These are phyloP conservation scores for Heteromormyrus szaboi DNA, from an alignment of 2,797 vertebrate species.

Conservation along the genomic window DNA sequence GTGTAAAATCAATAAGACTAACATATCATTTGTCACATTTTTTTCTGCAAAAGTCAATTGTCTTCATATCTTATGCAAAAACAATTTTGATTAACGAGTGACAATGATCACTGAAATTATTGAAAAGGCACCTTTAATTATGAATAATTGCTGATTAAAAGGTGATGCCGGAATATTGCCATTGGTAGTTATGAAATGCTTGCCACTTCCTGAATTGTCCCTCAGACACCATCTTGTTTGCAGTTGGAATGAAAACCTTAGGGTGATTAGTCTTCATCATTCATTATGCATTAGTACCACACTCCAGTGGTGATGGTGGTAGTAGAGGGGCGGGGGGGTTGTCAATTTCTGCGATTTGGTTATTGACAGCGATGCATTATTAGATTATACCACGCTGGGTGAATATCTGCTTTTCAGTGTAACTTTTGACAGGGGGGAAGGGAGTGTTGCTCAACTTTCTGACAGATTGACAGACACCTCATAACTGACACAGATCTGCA, in stretches of 20 bases:
- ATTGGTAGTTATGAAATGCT: neutral
- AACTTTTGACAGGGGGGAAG: conserved; percentile 40
- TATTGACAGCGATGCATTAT: conserved; percentile 59
- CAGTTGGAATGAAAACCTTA: neutral
- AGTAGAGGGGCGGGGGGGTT: neutral
- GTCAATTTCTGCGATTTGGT: conserved; percentile 29
- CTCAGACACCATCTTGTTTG: neutral
- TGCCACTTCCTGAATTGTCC: neutral
- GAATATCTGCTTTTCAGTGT: conserved; percentile 56
- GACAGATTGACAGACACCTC: conserved; percentile 20
- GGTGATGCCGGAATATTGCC: neutral
- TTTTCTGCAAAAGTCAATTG: neutral
- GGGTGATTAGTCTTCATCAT: neutral
- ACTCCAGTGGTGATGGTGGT: neutral
- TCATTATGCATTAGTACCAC: conserved; percentile 2
- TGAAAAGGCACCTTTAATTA: neutral
- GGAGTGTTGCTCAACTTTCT: neutral
- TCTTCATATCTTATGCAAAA: neutral
- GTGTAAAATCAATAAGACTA: neutral
- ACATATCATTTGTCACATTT: neutral
- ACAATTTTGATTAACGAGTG: neutral
- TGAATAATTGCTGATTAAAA: conserved; percentile 3
- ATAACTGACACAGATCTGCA: neutral
- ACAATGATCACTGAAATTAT: neutral
- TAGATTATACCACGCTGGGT: conserved; percentile 50